phyloP scores from a whole-genome alignment of 1,140 invertebrate species.

The Dendroctonus ponderosae region DNA sequence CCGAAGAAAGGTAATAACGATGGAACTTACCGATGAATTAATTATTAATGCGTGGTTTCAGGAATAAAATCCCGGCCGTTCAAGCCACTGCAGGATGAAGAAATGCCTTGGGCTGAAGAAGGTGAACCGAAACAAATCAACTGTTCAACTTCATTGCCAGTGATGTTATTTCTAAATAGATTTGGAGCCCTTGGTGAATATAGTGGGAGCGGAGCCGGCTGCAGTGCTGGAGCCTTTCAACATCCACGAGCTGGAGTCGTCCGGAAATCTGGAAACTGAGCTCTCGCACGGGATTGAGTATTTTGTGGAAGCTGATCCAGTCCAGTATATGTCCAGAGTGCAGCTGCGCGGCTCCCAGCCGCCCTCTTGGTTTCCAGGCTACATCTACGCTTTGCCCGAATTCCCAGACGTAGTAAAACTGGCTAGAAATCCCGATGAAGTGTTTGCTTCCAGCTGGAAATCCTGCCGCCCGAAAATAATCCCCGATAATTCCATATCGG shows the following conservation, averaged over 20 bases:
- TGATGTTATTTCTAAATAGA: neutral
- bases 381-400: constrained; percentile 43
- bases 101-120: constrained; percentile 40
- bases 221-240: constrained; percentile 30
- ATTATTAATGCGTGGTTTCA: too few relatives aligned
- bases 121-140: constrained; percentile 11
- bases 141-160: neutral
- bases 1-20: constrained; percentile 4
- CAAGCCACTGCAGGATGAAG: constrained; percentile 35
- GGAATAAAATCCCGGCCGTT: constrained; percentile 25
- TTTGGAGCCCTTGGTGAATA: constrained; percentile 32
- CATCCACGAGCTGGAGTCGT: constrained; percentile 32
- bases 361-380: constrained; percentile 47
- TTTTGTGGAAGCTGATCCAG: constrained; percentile 39
- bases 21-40: too few relatives aligned
- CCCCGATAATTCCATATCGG: constrained; percentile 41
- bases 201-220: constrained; percentile 43
- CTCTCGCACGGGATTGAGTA: constrained; percentile 43
- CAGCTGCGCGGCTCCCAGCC: constrained; percentile 44
- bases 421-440: constrained; percentile 42
- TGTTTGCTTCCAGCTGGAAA: constrained; percentile 44
- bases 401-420: constrained; percentile 40
- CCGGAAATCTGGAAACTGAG: constrained; percentile 33
- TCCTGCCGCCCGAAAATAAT: constrained; percentile 46
- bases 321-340: constrained; percentile 42